These are phyloP conservation scores for Agriotes lineatus DNA, from an alignment of 2,888 invertebrate genomes.

Conservation along the genomic window DNA sequence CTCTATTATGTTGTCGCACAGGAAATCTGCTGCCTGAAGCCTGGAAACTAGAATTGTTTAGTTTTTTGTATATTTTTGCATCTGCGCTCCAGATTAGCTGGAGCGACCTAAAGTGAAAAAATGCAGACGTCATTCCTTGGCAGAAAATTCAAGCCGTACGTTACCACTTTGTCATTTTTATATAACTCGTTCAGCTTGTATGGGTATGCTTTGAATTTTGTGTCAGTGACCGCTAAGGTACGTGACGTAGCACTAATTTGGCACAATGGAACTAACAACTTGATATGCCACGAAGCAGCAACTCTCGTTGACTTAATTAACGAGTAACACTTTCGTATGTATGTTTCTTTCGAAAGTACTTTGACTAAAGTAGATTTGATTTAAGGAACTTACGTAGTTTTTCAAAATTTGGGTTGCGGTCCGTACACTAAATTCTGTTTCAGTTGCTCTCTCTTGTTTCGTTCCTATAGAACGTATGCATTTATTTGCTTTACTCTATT, in stretches of 20 bases:
- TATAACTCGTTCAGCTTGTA: not conserved
- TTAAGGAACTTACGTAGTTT: not conserved
- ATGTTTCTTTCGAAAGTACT: conserved; percentile 26
- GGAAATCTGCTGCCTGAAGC: conserved; percentile 45
- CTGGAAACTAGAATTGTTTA: conserved; percentile 42
- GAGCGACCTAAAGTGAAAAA: conserved; percentile 26
- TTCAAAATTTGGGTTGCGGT: not conserved
- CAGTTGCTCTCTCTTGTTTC: not conserved
- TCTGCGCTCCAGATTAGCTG: conserved; percentile 41
- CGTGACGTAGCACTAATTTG: conserved; percentile 28
- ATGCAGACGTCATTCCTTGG: conserved; percentile 27
- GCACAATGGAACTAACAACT: conserved; percentile 1
- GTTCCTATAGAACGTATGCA: not conserved
- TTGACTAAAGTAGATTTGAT: conserved; percentile 34
- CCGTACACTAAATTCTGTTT: not conserved
- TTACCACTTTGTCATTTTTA: not conserved
- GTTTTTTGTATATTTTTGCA: conserved; percentile 38
- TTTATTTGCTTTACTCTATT: not conserved
- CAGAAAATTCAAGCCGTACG: conserved; percentile 32
- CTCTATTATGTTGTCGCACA: conserved; percentile 46
- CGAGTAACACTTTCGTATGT: conserved; percentile 22
- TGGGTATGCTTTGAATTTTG: conserved; percentile 32
- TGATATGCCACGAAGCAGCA: not conserved
- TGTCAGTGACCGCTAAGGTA: conserved; percentile 37
- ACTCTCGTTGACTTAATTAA: conserved; percentile 12